Evolutionary conservation across 1,140 invertebrate species (phyloP).

Genomic region (Adelges cooleyi): DNA sequence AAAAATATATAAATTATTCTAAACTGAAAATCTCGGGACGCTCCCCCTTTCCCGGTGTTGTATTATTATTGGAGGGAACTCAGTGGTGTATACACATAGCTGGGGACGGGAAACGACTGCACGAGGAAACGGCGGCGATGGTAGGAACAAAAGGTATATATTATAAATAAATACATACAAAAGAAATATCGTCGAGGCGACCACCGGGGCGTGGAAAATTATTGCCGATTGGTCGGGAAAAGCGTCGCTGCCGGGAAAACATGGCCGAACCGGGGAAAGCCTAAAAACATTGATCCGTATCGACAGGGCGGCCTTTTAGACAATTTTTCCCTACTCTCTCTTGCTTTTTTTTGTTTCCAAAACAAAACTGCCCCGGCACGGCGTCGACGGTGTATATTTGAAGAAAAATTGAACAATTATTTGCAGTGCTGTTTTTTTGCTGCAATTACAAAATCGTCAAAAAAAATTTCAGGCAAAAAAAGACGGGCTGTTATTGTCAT

Average conservation of each 20-base stretch:
- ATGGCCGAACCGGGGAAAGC: constrained; percentile 23
- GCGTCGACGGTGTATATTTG: neutral
- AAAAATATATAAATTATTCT: neutral
- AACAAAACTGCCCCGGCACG: neutral
- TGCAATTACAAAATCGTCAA: neutral
- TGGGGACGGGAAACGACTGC: neutral
- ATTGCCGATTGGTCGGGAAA: constrained; percentile 28
- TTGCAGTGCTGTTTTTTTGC: too few species aligned
- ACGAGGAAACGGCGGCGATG: neutral
- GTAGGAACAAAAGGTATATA: neutral
- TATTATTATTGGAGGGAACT: neutral
- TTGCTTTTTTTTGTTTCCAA: too few species aligned
- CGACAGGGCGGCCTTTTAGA: neutral
- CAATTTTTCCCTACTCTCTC: neutral
- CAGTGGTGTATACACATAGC: neutral
- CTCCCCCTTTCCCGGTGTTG: neutral
- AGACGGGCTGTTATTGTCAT: too few species aligned
- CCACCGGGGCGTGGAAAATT: constrained; percentile 26
- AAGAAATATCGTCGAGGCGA: neutral
- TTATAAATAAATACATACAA: neutral
- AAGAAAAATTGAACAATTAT: too few species aligned
- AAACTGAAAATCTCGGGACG: neutral
- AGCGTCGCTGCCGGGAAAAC: constrained; percentile 7
- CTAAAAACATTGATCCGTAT: constrained; percentile 26
- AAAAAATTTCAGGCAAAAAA: neutral